phyloP scores from a whole-genome alignment of 2,797 vertebrate genomes.

The Melanotaenia parkinsoni region DNA sequence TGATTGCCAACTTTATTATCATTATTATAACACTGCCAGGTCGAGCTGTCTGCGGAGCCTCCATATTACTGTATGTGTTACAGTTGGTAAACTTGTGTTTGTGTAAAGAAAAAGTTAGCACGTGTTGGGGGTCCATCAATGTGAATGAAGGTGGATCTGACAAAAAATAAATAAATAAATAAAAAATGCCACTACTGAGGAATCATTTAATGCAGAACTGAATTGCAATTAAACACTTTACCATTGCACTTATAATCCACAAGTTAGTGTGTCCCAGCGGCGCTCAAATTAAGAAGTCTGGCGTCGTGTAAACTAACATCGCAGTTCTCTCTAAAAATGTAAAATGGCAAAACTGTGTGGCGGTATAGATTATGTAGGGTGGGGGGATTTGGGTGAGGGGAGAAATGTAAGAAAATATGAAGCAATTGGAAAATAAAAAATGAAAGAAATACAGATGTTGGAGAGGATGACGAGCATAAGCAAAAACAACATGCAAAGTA shows the following conservation, averaged over 20 bases:
- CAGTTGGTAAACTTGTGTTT: background rate
- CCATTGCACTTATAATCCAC: background rate
- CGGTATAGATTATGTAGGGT: too few species aligned
- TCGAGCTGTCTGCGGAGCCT: background rate
- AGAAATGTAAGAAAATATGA: background rate
- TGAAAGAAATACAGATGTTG: conserved; percentile 21
- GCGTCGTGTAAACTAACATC: too few species aligned
- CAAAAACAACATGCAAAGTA: background rate
- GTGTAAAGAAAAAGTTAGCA: background rate
- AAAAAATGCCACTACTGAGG: too few species aligned
- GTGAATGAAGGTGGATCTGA: background rate
- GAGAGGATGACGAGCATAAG: conserved; percentile 20
- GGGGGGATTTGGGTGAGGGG: background rate
- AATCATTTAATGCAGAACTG: background rate
- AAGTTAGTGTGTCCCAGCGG: too few species aligned
- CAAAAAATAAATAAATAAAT: background rate
- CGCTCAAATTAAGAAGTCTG: too few species aligned
- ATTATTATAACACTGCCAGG: too few species aligned
- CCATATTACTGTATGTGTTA: background rate
- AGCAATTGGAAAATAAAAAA: conserved; percentile 27
- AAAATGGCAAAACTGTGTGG: too few species aligned
- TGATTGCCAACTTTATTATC: too few species aligned
- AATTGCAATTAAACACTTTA: background rate
- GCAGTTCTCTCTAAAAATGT: too few species aligned
- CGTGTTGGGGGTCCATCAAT: background rate